These are phyloP conservation scores for Cryptoprocta ferox DNA, from an alignment of 2,797 vertebrate genomes.

Conservation along the genomic window DNA sequence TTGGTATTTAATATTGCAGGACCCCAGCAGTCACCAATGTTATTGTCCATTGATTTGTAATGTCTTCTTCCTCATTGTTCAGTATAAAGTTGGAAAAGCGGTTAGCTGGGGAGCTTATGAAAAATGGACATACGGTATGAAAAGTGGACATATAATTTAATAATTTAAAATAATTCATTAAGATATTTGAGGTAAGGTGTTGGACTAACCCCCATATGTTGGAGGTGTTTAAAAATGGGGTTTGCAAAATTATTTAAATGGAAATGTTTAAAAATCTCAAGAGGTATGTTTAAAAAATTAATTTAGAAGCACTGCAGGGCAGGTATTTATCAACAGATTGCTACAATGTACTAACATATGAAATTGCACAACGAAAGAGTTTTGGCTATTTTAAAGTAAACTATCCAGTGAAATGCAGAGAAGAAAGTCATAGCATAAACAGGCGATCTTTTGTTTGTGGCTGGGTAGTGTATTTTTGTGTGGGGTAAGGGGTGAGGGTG, in stretches of 20 bases:
- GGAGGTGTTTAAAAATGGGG: neutral
- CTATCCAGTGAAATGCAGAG: neutral
- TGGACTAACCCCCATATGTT: neutral
- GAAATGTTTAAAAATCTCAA: constrained; percentile 54
- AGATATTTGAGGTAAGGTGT: neutral
- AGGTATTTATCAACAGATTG: constrained; percentile 4
- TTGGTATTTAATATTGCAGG: constrained; percentile 17
- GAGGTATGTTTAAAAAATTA: neutral
- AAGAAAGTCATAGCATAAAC: neutral
- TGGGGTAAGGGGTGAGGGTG: neutral
- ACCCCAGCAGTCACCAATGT: neutral
- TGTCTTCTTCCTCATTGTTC: neutral
- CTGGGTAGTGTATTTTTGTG: neutral
- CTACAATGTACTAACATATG: neutral
- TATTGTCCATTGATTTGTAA: constrained; percentile 24
- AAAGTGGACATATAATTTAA: constrained; percentile 32
- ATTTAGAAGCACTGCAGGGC: constrained; percentile 19
- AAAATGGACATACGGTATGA: neutral
- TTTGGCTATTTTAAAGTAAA: constrained; percentile 34
- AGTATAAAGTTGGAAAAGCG: constrained; percentile 1
- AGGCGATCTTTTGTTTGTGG: neutral
- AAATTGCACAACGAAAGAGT: neutral
- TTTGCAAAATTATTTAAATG: constrained; percentile 55
- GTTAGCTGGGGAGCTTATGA: neutral
- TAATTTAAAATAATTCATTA: constrained; percentile 40